phyloP scores from a whole-genome alignment of 2,888 invertebrate species.

The Nemotelus nigrinus region DNA sequence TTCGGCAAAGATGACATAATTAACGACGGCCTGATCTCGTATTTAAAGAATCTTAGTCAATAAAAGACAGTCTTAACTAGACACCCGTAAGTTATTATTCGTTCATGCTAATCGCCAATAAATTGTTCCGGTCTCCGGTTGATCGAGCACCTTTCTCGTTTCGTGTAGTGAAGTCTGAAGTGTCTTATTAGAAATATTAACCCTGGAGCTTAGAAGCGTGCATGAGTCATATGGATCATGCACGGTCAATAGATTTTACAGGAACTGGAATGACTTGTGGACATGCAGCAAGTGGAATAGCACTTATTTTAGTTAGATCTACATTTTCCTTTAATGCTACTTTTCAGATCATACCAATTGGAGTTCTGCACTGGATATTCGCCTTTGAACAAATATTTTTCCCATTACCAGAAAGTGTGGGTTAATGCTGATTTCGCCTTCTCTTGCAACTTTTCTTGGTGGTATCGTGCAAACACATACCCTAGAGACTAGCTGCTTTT shows the following conservation, averaged over 20 bases:
- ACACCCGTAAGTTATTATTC: conserved; percentile 41
- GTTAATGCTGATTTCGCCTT: not conserved
- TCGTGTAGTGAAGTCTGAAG: not conserved
- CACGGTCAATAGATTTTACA: too few species aligned
- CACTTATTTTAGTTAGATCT: too few species aligned
- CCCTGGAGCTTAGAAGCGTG: not conserved
- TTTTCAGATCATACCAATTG: too few species aligned
- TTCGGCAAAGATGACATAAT: conserved; percentile 41
- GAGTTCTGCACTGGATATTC: too few species aligned
- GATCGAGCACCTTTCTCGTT: conserved; percentile 35
- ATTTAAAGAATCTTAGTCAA: conserved; percentile 20
- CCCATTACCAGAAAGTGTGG: too few species aligned
- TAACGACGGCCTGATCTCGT: conserved; percentile 39
- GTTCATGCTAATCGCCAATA: conserved; percentile 44
- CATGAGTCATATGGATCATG: too few species aligned
- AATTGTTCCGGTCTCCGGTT: conserved; percentile 31
- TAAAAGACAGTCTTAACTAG: conserved; percentile 38
- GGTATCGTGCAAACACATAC: not conserved
- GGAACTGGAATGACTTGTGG: too few species aligned
- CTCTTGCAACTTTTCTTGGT: not conserved
- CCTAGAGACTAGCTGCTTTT: conserved; percentile 26
- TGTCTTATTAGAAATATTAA: conserved; percentile 5
- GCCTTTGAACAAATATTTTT: too few species aligned
- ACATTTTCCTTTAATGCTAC: too few species aligned
- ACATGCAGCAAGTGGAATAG: too few species aligned